Evolutionary conservation across 2,888 invertebrate species (phyloP).

Genomic region (Timandra comae): DNA sequence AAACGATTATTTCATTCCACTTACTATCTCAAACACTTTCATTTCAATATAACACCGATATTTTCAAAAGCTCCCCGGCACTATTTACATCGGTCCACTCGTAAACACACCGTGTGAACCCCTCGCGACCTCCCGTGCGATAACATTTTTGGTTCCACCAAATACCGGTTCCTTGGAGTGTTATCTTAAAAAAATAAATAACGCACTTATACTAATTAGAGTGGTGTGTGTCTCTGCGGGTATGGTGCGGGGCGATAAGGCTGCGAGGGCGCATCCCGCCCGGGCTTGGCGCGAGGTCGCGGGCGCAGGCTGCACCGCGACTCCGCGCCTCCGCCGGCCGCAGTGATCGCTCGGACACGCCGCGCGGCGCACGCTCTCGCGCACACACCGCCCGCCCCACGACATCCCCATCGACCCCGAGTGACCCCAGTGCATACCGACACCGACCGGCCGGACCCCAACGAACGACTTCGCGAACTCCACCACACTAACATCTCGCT

Average conservation of each 20-base stretch:
- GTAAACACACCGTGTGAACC: too few species aligned
- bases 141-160: too few species aligned
- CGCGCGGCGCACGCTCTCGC: slow-evolving; percentile 41
- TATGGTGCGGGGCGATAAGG: slow-evolving; percentile 36
- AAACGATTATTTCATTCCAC: too few species aligned
- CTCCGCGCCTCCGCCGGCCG: slow-evolving; percentile 5
- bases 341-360: slow-evolving; percentile 64
- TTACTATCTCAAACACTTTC: too few species aligned
- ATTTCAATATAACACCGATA: too few species aligned
- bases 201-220: slow-evolving; percentile 49
- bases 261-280: slow-evolving; percentile 22
- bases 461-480: slow-evolving; percentile 61
- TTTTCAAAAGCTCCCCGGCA: too few species aligned
- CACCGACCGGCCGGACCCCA: slow-evolving; percentile 55
- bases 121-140: too few species aligned
- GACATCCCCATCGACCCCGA: slow-evolving; percentile 52
- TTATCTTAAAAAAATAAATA: slow-evolving; percentile 38
- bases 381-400: slow-evolving; percentile 17
- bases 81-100: too few species aligned
- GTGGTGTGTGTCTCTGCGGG: slow-evolving; percentile 31
- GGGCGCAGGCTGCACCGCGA: slow-evolving; percentile 16
- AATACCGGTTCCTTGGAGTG: slow-evolving; percentile 5
- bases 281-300: slow-evolving; percentile 10
- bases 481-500: slow-evolving; percentile 46
- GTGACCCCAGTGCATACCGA: slow-evolving; percentile 65